Evolutionary conservation across 1,140 invertebrate genomes (phyloP), one percentile per base, ranked within the genome.

Genomic region (Microvelia longipes): DNA sequence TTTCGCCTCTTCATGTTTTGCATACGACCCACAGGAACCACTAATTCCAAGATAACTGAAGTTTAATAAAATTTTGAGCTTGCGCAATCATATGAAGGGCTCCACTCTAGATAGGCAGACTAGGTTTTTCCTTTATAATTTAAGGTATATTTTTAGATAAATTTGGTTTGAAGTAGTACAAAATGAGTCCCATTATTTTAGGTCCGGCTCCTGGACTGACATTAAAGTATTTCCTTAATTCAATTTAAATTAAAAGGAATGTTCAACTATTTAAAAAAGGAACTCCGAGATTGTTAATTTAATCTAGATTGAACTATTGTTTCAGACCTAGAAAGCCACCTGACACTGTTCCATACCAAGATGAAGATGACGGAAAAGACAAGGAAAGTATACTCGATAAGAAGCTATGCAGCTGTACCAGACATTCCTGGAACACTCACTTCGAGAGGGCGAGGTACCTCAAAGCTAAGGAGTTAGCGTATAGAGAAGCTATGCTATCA

Each of bases 401-500:
- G 25, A 24, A 65, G 24, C 69, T 63, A 13, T 71, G 71, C 50
- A 11, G 67, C 15, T 71, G 71, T 28, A 68, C 69, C 11, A 28
- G 71, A 30, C 71, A 71, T 35, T 64, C 60, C 2, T 71, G 71
- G 71, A 68, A 29, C 19, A 68, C 71, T 0, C 71, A 71, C 50
- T 69, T 69, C 30, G 29, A 61, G n/a, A 65, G 71, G 26, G 71
- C 71, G 0, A 68, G 50, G 11, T 50, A 50, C 19, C 35, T 72
- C 27, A 70, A 68, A 25, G 29, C 67, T 11, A 72, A 72, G 25
- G 71, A 72, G 63, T 26, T 65, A 13, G 71, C 66, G 19, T 72
- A 60, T 66, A 28, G 71, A 28, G 71, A 72, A 67, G 71, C 71
- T 26, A 72, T 72, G 71, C 28, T 72, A 13, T 35, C 67, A 2